These are phyloP conservation scores for Anarsia innoxiella DNA, from an alignment of 2,888 invertebrate species.

Conservation along the genomic window DNA sequence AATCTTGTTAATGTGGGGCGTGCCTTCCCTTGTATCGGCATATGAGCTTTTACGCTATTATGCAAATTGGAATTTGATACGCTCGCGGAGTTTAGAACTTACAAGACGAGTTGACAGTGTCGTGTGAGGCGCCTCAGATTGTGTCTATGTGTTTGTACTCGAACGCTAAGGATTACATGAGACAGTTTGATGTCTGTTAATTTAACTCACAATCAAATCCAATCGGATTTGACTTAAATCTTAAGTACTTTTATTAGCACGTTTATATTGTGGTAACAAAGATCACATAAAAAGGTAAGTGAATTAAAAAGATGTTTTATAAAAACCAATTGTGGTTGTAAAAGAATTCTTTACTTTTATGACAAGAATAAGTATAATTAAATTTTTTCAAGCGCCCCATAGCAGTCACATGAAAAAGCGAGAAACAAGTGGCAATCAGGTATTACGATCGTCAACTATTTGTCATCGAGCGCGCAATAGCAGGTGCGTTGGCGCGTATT, in stretches of 20 bases:
- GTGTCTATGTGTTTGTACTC: background rate
- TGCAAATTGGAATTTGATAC: constrained; percentile 61
- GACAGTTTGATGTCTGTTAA: background rate
- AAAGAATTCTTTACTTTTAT: too few species aligned
- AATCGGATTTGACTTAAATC: too few species aligned
- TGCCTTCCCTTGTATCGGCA: constrained; percentile 45
- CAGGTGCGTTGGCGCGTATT: constrained; percentile 49
- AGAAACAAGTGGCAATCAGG: constrained; percentile 29
- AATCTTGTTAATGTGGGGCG: constrained; percentile 52
- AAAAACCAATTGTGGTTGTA: too few species aligned
- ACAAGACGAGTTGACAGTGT: constrained; percentile 20
- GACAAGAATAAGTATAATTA: too few species aligned
- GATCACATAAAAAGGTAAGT: background rate
- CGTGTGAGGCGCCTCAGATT: background rate
- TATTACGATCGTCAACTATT: constrained; percentile 37
- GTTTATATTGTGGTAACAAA: too few species aligned
- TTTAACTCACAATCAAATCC: too few species aligned
- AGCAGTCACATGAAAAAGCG: background rate
- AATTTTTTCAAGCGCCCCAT: too few species aligned
- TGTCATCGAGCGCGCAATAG: constrained; percentile 44
- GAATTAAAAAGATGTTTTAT: too few species aligned
- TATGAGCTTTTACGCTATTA: constrained; percentile 57
- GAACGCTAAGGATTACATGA: background rate
- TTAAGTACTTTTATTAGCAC: too few species aligned
- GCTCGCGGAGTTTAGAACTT: constrained; percentile 41